Evolutionary conservation across 2,888 invertebrate genomes (phyloP).

Genomic region (Troides aeacus): DNA sequence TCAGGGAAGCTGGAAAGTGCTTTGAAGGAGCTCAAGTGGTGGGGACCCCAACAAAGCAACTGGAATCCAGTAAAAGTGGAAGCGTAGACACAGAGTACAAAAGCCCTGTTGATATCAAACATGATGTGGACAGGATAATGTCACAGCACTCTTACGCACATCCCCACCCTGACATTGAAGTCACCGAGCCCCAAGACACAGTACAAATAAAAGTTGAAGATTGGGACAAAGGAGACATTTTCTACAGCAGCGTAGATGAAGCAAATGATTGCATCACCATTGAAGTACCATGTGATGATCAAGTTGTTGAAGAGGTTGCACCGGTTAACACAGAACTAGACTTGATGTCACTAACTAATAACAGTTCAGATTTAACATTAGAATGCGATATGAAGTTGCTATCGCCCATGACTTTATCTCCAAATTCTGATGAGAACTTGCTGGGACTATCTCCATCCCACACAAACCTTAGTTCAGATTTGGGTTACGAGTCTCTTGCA

Average conservation of each 20-base stretch:
- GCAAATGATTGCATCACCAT: slow-evolving; percentile 86
- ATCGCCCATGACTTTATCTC: slow-evolving; percentile 68
- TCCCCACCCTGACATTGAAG: slow-evolving; percentile 61
- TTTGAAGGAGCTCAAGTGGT: slow-evolving; percentile 85
- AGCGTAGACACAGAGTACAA: slow-evolving; percentile 52
- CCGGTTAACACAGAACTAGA: slow-evolving; percentile 57
- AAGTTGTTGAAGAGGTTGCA: slow-evolving; percentile 60
- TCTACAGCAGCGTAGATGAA: slow-evolving; percentile 87
- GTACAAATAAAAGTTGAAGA: slow-evolving; percentile 58
- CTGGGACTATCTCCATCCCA: slow-evolving; percentile 68
- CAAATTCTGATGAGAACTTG: slow-evolving; percentile 57
- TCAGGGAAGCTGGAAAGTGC: slow-evolving; percentile 63
- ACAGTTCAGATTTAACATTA: slow-evolving; percentile 51
- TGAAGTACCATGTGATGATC: slow-evolving; percentile 82
- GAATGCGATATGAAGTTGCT: slow-evolving; percentile 71
- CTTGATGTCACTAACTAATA: slow-evolving; percentile 49
- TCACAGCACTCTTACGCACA: slow-evolving; percentile 76
- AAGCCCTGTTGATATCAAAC: slow-evolving; percentile 48
- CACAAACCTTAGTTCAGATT: slow-evolving; percentile 66
- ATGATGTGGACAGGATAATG: slow-evolving; percentile 72
- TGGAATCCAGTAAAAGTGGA: slow-evolving; percentile 88
- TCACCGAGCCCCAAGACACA: slow-evolving; percentile 39
- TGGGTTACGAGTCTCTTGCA: slow-evolving; percentile 73
- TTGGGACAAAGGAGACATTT: slow-evolving; percentile 79
- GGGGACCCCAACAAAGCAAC: slow-evolving; percentile 91